A percentile compares a stretch with the other conserved stretches of the same genome.
Evolutionary conservation across 2,797 vertebrate species (phyloP).

Genomic region (Mycteria americana): DNA sequence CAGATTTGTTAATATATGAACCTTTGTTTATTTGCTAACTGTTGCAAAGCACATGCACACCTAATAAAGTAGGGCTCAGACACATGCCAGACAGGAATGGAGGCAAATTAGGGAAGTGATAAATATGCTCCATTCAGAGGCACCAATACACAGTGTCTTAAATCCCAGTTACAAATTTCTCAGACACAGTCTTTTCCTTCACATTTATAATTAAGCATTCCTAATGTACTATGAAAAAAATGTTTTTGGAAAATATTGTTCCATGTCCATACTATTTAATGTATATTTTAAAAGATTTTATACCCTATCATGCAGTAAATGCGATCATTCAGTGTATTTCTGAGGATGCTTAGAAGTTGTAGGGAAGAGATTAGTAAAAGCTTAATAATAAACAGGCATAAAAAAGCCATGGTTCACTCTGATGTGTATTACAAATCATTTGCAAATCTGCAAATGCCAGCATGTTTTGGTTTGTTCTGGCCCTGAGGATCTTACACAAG

Average conservation of each 20-base stretch:
- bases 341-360: background rate
- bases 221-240: conserved; percentile 16
- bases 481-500: background rate
- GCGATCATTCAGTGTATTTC: conserved; percentile 37
- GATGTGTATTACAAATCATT: background rate
- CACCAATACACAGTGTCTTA: conserved; percentile 22
- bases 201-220: conserved; percentile 38
- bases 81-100: conserved; percentile 23
- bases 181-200: conserved; percentile 12
- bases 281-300: conserved; percentile 42
- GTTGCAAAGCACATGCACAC: conserved; percentile 9
- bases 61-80: conserved; percentile 28
- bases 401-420: background rate
- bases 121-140: background rate
- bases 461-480: background rate
- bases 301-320: conserved; percentile 29
- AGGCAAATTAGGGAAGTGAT: conserved; percentile 31
- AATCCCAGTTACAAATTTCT: conserved; percentile 26
- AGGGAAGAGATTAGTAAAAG: background rate
- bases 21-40: conserved; percentile 48
- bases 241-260: conserved; percentile 23
- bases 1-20: conserved; percentile 38
- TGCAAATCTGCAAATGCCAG: background rate
- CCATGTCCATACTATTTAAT: background rate
- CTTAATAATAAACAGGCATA: background rate